Evolutionary conservation across 2,797 vertebrate genomes (phyloP), one percentile per base, ranked within the genome.

Genomic region (Cynodonichthys magdalenae): DNA sequence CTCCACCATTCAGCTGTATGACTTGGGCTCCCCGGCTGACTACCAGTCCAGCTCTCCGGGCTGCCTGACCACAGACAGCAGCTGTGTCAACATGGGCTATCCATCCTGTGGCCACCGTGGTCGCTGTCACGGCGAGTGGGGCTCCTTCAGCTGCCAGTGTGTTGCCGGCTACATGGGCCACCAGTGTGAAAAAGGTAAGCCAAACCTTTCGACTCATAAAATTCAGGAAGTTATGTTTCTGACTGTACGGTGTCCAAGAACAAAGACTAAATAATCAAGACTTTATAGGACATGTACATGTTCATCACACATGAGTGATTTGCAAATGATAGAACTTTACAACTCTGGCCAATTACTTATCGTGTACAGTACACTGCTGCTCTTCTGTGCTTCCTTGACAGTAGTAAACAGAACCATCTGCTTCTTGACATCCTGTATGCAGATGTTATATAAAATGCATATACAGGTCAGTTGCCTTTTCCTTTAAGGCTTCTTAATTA

Each of bases 81-180:
- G 92, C 91, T 97, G 96, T 86, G 91, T 95, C 80, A 94, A 91
- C 88, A 87, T 91, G 90, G 94, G 92, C 14, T 92, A 91, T 5
- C 93, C 94, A 0, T 94, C 93, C 49, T 96, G 95, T 19, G 95
- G 95, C 27, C 65, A 73, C 70, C 91, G 89, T 0, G 94, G 95
- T 15, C 92, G 88, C 68, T 97, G 95, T 78, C 93, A 92, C 3
- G 94, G 94, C 29, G 95, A 95, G 66, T 94, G 94, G 94, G 92
- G 92, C 65, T 95, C 94, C 0, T 95, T 96, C 72, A 91, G 92
- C 48, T 96, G 96, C 85, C 94, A 93, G 73, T 97, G 96, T 64
- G 75, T 94, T 69, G 91, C 93, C 0, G 95, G 95, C 39, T 95
- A 94, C 87, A 88, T 89, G 0, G 95, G 94, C 29, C 89, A 93